phyloP scores from a whole-genome alignment of 2,113 vertebrate genomes.

The Synodontis membranacea region DNA sequence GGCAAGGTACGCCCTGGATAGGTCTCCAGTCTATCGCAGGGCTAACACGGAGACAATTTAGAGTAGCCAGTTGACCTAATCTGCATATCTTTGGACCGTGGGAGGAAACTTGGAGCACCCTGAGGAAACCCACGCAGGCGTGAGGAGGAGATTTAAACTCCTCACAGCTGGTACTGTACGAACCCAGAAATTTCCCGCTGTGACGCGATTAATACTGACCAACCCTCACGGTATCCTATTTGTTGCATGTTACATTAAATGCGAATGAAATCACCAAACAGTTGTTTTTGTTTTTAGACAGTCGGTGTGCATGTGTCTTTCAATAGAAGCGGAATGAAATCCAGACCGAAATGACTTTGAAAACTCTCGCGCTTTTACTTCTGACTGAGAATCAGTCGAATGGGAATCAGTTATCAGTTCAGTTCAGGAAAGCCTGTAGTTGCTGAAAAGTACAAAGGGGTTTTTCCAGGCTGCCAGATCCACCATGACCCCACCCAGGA shows the following conservation, averaged over 20 bases:
- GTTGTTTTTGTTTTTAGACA: background rate
- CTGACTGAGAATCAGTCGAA: background rate
- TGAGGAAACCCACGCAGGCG: too few relatives aligned
- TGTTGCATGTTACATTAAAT: background rate
- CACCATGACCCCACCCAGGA: background rate
- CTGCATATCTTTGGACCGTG: too few relatives aligned
- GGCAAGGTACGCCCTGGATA: too few relatives aligned
- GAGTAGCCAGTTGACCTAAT: too few relatives aligned
- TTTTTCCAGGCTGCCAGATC: background rate
- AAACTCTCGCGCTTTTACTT: background rate
- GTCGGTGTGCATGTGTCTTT: background rate
- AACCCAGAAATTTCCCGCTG: too few relatives aligned
- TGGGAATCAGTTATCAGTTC: background rate
- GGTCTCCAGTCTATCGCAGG: too few relatives aligned
- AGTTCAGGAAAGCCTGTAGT: background rate
- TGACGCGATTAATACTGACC: too few relatives aligned
- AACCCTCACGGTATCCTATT: background rate
- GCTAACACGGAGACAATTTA: too few relatives aligned
- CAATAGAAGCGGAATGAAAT: background rate
- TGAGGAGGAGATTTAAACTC: too few relatives aligned
- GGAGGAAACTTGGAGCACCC: too few relatives aligned
- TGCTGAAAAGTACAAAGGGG: background rate
- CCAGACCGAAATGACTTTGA: background rate
- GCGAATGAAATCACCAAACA: background rate
- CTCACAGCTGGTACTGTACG: too few relatives aligned